These are phyloP conservation scores for Triops cancriformis DNA, from an alignment of 1,140 invertebrate species.

Conservation along the genomic window DNA sequence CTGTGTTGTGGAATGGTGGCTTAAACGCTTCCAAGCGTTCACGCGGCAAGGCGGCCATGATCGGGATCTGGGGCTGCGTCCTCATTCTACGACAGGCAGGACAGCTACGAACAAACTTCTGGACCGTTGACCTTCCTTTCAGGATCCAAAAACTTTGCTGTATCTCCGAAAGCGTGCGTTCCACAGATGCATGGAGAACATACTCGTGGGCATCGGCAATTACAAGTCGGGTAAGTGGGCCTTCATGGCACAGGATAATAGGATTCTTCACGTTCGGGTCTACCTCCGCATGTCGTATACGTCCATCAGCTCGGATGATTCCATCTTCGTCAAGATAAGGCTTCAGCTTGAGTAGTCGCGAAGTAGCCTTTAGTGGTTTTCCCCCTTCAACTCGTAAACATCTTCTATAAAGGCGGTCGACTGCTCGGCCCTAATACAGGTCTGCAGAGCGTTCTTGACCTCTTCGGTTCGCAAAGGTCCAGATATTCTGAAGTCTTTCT, in stretches of 20 bases:
- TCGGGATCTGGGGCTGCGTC: slow-evolving; percentile 19
- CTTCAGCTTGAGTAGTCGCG: not conserved
- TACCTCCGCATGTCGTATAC: slow-evolving; percentile 3
- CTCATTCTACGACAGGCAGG: slow-evolving; percentile 26
- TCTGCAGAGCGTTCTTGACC: not conserved
- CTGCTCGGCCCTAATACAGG: not conserved
- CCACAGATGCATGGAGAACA: slow-evolving; percentile 8
- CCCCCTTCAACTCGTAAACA: not conserved
- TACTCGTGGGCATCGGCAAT: slow-evolving; percentile 1
- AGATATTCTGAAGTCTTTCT: not conserved
- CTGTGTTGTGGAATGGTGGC: slow-evolving; percentile 21
- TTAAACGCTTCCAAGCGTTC: not conserved
- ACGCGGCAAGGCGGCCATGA: slow-evolving; percentile 22
- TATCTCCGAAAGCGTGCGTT: slow-evolving; percentile 9
- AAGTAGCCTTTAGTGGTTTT: not conserved
- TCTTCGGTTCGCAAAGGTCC: not conserved
- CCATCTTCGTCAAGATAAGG: not conserved
- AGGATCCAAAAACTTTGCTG: slow-evolving; percentile 27
- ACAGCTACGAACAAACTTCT: slow-evolving; percentile 24
- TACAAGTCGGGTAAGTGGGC: not conserved
- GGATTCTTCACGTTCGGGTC: not conserved
- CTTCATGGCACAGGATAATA: not conserved
- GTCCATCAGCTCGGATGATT: not conserved
- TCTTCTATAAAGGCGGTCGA: not conserved
- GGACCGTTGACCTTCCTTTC: slow-evolving; percentile 2